phyloP scores from a whole-genome alignment of 2,797 vertebrate species.

The Falco concolor region DNA sequence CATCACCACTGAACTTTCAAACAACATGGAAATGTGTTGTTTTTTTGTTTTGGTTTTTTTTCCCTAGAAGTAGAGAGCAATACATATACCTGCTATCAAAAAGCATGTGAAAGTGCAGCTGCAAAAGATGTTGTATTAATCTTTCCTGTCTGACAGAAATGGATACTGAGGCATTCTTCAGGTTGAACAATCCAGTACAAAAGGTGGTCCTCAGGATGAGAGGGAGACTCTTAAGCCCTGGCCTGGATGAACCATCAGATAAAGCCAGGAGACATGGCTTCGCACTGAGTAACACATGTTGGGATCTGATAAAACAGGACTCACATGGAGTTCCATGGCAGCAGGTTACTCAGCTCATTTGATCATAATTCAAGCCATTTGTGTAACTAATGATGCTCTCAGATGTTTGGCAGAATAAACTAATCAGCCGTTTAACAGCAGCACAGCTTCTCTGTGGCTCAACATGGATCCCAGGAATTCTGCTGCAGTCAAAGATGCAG shows the following conservation, averaged over 20 bases:
- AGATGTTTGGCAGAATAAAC: conserved; percentile 69
- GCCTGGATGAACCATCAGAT: background rate
- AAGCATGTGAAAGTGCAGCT: background rate
- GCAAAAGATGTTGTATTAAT: background rate
- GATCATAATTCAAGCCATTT: conserved; percentile 61
- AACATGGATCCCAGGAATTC: background rate
- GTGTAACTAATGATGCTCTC: conserved; percentile 65
- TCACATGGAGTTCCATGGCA: conserved; percentile 22
- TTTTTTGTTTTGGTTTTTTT: background rate
- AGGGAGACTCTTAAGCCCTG: background rate
- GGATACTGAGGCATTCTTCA: background rate
- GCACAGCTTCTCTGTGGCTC: conserved; percentile 19
- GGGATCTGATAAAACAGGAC: conserved; percentile 29
- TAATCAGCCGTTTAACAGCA: conserved; percentile 58
- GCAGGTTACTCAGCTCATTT: conserved; percentile 53
- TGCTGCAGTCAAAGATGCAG: background rate
- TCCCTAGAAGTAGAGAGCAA: background rate
- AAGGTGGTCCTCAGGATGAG: background rate
- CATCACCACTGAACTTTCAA: background rate
- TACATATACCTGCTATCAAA: background rate
- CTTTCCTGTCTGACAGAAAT: background rate
- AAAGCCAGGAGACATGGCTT: background rate
- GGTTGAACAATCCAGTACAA: background rate
- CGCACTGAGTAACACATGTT: background rate
- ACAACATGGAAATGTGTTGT: background rate